Base-by-base conservation (phyloP, 2,797 vertebrate species). In the Catharus ustulatus region DNA sequence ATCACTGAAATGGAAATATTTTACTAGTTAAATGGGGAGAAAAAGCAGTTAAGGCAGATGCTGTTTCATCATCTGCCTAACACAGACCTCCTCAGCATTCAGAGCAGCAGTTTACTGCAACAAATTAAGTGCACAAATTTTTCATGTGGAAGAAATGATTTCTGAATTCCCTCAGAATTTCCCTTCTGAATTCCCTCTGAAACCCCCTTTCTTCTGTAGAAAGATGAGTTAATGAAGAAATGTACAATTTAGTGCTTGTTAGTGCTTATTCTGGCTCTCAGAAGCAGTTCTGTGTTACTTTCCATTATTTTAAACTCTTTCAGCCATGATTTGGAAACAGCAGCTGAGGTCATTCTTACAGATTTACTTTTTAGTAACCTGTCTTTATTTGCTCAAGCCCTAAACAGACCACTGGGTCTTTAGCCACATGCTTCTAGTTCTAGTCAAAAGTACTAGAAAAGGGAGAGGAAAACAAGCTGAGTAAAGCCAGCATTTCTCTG, bases 81-180 rank as follows among this genome's bases (percentile, higher is more conserved):
- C 64, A 57, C 34, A 74, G 48, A 59, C 38, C 54, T 96, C 49
- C 48, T 87, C 93, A 87, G 91, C 32, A 69, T 76, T 78, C 78
- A 83, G 75, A 89, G n/a, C 14, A n/a, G n/a, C 57, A 49, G 43
- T 63, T 92, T 92, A 67, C 68, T 90, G 84, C 67, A 79, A 84
- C 51, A 89, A 84, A 95, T 92, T 87, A 87, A 76, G 49, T 83
- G 93, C 46, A 61, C 61, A 74, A 57, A 89, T 89, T 77, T 89
- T 91, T 96, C 84, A 89, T 74, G 64, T 83, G 64, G 69, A 95
- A 77, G 66, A 91, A 94, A 68, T 87, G 3, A 80, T 91, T 93
- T 71, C 79, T 87, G 64, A 96, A 87, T 71, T 94, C 64, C 82
- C 75, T 63, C 61, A 77, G 89, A 85, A 85, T 87, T 42, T 5